Conservation (phyloP, 2,888 invertebrate genomes). For the Eupeodes latifasciatus region DNA sequence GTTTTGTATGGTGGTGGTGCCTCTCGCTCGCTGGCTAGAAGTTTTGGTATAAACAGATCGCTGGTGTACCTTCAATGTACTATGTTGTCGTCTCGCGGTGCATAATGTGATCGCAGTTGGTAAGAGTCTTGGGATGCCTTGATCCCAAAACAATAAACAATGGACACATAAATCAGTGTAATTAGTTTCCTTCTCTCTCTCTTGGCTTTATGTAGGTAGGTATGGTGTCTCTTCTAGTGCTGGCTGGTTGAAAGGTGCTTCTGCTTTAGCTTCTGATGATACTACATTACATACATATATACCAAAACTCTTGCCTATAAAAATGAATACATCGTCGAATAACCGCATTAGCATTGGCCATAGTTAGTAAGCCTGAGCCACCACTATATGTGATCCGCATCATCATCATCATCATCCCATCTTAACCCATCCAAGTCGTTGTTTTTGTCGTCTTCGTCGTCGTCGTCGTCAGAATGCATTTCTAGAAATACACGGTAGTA, state of each 20-base stretch:
- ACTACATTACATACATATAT: constrained; percentile 17
- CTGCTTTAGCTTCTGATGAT: constrained; percentile 22
- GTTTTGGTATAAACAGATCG: constrained; percentile 34
- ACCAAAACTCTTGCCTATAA: constrained; percentile 73
- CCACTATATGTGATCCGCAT: constrained; percentile 62
- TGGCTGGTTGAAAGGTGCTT: constrained; percentile 50
- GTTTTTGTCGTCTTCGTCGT: constrained; percentile 4
- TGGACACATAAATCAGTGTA: constrained; percentile 97
- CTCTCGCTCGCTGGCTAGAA: constrained; percentile 9
- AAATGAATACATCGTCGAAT: constrained; percentile 67
- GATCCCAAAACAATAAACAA: constrained; percentile 91
- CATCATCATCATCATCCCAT: constrained; percentile 29
- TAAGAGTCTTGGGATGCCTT: constrained; percentile 65
- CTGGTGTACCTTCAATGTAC: constrained; percentile 48
- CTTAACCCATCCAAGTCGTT: constrained; percentile 38
- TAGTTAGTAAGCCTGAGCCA: constrained; percentile 70
- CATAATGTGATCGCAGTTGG: constrained; percentile 73
- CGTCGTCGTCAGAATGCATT: constrained; percentile 43
- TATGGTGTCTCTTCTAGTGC: constrained; percentile 77
- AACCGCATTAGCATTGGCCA: constrained; percentile 71
- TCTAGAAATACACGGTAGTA: constrained; percentile 63
- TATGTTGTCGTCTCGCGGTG: constrained; percentile 66
- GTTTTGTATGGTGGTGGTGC: constrained; percentile 18
- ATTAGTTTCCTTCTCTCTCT: constrained; percentile 88
- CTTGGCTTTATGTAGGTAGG: background rate